phyloP scores from a whole-genome alignment of 2,113 vertebrate genomes.

The Sander lucioperca region DNA sequence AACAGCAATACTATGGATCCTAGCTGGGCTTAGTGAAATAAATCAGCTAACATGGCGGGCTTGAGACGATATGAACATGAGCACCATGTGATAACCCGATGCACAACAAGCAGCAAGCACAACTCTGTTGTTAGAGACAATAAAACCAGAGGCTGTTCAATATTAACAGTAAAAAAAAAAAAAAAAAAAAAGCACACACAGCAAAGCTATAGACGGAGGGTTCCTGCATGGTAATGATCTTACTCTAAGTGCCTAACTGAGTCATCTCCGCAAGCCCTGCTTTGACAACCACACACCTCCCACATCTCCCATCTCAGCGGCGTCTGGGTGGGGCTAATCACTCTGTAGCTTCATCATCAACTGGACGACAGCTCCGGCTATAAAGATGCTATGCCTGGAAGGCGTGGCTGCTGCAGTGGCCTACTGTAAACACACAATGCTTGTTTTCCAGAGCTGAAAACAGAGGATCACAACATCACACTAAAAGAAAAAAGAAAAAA shows the following conservation, averaged over 20 bases:
- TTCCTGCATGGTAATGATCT: constrained; percentile 76
- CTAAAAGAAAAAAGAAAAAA: neutral
- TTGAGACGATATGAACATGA: constrained; percentile 28
- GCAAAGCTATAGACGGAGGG: constrained; percentile 60
- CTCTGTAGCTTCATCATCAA: constrained; percentile 72
- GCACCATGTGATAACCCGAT: constrained; percentile 29
- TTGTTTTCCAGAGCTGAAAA: constrained; percentile 42
- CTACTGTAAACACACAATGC: constrained; percentile 47
- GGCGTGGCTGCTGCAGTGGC: constrained; percentile 76
- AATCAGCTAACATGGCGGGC: constrained; percentile 42
- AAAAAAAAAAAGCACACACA: constrained; percentile 54
- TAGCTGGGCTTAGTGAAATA: constrained; percentile 40
- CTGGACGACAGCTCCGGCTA: constrained; percentile 65
- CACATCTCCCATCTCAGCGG: constrained; percentile 64
- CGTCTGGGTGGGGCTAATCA: constrained; percentile 76
- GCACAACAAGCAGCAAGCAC: constrained; percentile 40
- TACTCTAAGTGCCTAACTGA: constrained; percentile 76
- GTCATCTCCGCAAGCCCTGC: constrained; percentile 65
- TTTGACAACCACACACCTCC: constrained; percentile 78
- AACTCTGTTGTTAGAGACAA: constrained; percentile 55
- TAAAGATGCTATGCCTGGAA: constrained; percentile 67
- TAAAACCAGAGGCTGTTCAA: constrained; percentile 67
- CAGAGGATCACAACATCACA: constrained; percentile 35
- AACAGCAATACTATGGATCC: constrained; percentile 58
- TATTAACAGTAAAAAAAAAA: constrained; percentile 62